Conservation (phyloP, 2,113 vertebrate genomes). For the Pavo muticus region DNA sequence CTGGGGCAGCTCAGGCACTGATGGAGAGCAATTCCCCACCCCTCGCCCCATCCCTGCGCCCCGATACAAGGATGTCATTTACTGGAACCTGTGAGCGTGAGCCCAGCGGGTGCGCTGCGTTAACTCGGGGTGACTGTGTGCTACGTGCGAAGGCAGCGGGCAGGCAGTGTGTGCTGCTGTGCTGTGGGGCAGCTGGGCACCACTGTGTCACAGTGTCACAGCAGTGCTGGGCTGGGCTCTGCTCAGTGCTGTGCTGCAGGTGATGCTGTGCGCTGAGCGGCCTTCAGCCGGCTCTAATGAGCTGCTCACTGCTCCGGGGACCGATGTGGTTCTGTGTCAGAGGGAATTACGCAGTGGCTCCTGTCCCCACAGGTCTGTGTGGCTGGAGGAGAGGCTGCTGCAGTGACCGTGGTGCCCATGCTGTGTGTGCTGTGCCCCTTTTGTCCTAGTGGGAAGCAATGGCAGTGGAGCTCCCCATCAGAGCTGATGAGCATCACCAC, state of each 20-base stretch:
- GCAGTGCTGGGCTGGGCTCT: too few species aligned
- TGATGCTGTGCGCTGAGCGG: neutral
- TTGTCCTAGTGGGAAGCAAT: neutral
- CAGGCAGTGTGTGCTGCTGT: too few species aligned
- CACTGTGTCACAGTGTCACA: too few species aligned
- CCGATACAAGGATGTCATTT: neutral
- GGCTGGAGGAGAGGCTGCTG: neutral
- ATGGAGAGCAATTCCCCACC: neutral
- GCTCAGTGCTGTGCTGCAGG: too few species aligned
- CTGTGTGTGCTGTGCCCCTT: neutral
- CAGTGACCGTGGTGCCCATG: neutral
- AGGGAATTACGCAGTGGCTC: neutral
- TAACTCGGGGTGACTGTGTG: too few species aligned
- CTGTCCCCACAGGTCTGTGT: neutral
- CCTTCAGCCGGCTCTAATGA: neutral
- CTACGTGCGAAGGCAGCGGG: too few species aligned
- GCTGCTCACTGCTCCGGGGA: neutral
- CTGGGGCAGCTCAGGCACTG: neutral
- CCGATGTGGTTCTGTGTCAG: neutral
- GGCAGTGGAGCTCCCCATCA: conserved; percentile 43
- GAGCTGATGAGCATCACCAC: conserved; percentile 31
- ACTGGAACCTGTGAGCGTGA: neutral
- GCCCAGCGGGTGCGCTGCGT: too few species aligned
- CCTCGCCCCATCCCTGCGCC: neutral
- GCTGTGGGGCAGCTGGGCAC: too few species aligned